Evolutionary conservation across 2,113 vertebrate genomes (phyloP).

Genomic region (Recurvirostra avosetta): DNA sequence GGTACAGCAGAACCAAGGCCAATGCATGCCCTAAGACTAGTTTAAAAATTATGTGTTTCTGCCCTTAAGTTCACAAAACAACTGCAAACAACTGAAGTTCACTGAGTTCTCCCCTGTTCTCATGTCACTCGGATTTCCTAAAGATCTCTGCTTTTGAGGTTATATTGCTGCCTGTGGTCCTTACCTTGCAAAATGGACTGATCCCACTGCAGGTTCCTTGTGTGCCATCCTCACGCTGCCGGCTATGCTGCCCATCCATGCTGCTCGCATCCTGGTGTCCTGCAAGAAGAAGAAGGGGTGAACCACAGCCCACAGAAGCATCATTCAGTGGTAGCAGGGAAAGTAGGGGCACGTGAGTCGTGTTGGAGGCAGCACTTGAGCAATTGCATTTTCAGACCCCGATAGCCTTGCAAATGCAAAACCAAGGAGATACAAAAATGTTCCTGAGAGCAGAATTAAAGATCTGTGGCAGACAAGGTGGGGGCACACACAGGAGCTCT

Average conservation of each 20-base stretch:
- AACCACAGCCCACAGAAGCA: background rate
- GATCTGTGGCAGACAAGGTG: background rate
- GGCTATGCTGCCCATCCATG: background rate
- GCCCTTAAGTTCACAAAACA: background rate
- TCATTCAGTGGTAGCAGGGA: background rate
- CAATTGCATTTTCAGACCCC: background rate
- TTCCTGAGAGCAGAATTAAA: background rate
- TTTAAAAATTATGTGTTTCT: background rate
- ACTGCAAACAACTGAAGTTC: background rate
- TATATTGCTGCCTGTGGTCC: background rate
- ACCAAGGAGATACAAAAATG: background rate
- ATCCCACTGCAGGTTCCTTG: background rate
- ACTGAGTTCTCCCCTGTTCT: background rate
- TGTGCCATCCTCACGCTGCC: too few species aligned
- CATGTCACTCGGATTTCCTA: background rate
- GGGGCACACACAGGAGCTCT: background rate
- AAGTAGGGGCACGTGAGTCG: fast-evolving
- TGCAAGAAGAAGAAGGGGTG: background rate
- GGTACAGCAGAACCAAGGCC: background rate
- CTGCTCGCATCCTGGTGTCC: background rate
- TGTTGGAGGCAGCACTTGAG: background rate
- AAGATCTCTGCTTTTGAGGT: background rate
- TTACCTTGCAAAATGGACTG: background rate
- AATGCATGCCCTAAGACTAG: background rate
- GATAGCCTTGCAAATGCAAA: background rate